Evolutionary conservation across 1,140 invertebrate species (phyloP), one percentile per base, ranked within the genome.

Genomic region (roundworm (Caenorhabditis elegans)): DNA sequence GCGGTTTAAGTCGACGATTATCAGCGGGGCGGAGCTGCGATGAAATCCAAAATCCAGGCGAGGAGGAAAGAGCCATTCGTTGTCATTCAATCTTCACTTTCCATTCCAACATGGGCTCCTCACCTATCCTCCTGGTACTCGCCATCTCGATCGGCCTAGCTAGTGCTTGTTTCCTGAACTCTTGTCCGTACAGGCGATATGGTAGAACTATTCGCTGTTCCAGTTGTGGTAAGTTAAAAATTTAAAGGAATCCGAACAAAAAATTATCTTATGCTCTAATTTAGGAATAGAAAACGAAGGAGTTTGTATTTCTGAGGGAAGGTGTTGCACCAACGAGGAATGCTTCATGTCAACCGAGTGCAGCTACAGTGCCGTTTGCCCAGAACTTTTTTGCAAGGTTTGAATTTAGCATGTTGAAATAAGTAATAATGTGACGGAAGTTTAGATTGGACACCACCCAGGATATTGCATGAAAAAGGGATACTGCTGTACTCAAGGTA

Each of bases 121-220:
- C 55, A 53, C 47, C 77, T 36, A 26, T 78, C n/a, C 31, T 51
- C n/a, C 49, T 78, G 26, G n/a, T 55, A 28, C 77, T 78, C 76
- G 13, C 70, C 49, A 13, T 53, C 17, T 82, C 76, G 8, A 19
- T 60, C 10, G 48, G 49, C 4, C 60, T 84, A 19, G 78, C 34
- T 70, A 31, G 24, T 3, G 51, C 82, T 36, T 86, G 85, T 36
- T 86, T 86, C 77, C 83, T 86, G 13, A 86, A 84, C 65, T 85
- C 83, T 1, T 86, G 85, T 36, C 85, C 85, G 5, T 86, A 86
- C 48, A 83, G 85, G 43, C 65, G 85, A 70, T 85, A 85, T 47
- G 85, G 85, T 13, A 48, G 85, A 79, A 82, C 51, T 31, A 46
- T 81, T 26, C 48, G 78, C 17, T 86, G 85, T 36, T 76, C 77